A percentile compares a stretch with the other conserved stretches of the same genome.
These are phyloP conservation scores for Paralichthys olivaceus DNA, from an alignment of 2,113 vertebrate genomes.

Conservation along the genomic window DNA sequence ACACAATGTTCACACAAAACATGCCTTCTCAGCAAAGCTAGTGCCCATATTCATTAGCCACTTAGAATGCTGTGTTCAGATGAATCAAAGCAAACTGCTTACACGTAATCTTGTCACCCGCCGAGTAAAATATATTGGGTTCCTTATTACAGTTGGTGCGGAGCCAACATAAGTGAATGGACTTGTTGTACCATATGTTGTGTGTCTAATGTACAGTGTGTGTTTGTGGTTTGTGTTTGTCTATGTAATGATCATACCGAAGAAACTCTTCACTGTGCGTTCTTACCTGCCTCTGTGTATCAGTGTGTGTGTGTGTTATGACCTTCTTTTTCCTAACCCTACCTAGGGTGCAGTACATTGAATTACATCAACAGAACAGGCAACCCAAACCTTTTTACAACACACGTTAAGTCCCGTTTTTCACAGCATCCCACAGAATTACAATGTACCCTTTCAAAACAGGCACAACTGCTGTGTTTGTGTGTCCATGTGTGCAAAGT, in stretches of 20 bases:
- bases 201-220: conserved; percentile 1
- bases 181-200: conserved; percentile 5
- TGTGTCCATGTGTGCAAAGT: conserved; percentile 33
- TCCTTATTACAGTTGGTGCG: conserved; percentile 29
- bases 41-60: conserved; percentile 70
- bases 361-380: conserved; percentile 55
- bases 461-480: background rate
- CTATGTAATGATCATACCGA: conserved; percentile 1
- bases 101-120: conserved; percentile 69
- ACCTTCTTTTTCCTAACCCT: conserved; percentile 39
- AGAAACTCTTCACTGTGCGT: background rate
- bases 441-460: conserved; percentile 66
- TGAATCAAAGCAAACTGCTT: conserved; percentile 79
- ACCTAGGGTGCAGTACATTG: conserved; percentile 27
- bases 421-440: conserved; percentile 43
- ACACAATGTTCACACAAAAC: conserved; percentile 44
- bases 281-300: background rate
- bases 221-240: background rate
- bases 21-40: conserved; percentile 69
- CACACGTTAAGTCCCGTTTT: conserved; percentile 57
- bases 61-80: conserved; percentile 63
- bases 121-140: conserved; percentile 55
- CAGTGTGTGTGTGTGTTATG: conserved; percentile 2
- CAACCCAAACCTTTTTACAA: conserved; percentile 54
- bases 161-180: conserved; percentile 43